phyloP scores from a whole-genome alignment of 1,140 invertebrate species.

The Ylistrum balloti region DNA sequence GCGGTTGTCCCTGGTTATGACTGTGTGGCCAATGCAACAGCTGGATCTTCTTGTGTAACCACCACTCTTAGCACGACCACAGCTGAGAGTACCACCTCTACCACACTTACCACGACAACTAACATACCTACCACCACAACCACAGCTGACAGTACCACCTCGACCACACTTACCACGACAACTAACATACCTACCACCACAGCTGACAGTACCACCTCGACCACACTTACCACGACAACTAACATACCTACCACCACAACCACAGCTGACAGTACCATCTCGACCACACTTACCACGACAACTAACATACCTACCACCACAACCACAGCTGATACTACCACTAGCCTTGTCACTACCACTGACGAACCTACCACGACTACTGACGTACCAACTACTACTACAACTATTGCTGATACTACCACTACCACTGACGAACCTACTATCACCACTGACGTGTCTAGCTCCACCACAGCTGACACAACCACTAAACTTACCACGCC shows the following conservation, averaged over 20 bases:
- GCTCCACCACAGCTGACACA: background rate
- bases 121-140: slow-evolving; percentile 50
- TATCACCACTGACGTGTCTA: background rate
- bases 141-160: slow-evolving; percentile 24
- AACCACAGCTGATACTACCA: background rate
- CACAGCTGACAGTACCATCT: slow-evolving; percentile 42
- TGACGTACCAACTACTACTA: slow-evolving; percentile 44
- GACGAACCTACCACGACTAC: slow-evolving; percentile 45
- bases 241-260: slow-evolving; percentile 48
- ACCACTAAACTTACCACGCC: background rate
- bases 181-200: slow-evolving; percentile 48
- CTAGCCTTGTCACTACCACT: slow-evolving; percentile 54
- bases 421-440: slow-evolving; percentile 23
- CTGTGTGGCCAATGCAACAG: slow-evolving; percentile 46
- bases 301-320: slow-evolving; percentile 45
- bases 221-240: slow-evolving; percentile 51
- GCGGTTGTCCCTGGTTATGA: slow-evolving; percentile 47
- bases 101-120: slow-evolving; percentile 50
- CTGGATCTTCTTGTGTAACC: slow-evolving; percentile 52
- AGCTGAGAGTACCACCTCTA: slow-evolving; percentile 42
- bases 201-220: slow-evolving; percentile 46
- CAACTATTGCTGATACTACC: slow-evolving; percentile 42
- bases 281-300: slow-evolving; percentile 51
- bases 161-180: slow-evolving; percentile 51
- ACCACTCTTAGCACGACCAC: slow-evolving; percentile 45